Conservation (phyloP, 2,888 invertebrate genomes). For the Spodoptera littoralis region DNA sequence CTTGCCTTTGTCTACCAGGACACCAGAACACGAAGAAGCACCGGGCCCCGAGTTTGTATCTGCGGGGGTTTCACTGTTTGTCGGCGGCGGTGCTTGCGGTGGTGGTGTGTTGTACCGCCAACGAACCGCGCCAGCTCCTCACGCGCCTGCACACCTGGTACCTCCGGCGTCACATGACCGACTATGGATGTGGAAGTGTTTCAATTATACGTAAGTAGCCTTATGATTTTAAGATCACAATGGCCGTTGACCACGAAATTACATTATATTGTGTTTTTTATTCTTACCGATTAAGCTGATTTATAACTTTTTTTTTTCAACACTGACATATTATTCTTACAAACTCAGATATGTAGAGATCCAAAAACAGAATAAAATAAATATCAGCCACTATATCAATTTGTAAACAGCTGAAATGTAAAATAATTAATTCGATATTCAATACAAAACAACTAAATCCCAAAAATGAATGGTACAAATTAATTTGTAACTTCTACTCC, state of each 20-base stretch:
- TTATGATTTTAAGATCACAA: not conserved
- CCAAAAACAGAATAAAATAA: too few species aligned
- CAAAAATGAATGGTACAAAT: not conserved
- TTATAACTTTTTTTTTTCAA: too few species aligned
- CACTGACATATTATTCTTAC: too few species aligned
- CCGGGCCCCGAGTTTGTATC: constrained; percentile 89
- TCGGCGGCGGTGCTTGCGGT: constrained; percentile 88
- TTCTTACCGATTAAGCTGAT: too few species aligned
- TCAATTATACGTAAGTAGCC: constrained; percentile 90
- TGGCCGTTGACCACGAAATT: too few species aligned
- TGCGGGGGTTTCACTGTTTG: constrained; percentile 90
- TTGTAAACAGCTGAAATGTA: too few species aligned
- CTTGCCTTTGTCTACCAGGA: constrained; percentile 45
- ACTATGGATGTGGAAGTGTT: constrained; percentile 91
- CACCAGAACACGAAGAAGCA: constrained; percentile 79
- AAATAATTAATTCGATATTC: too few species aligned
- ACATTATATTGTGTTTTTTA: too few species aligned
- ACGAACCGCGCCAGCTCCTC: constrained; percentile 82
- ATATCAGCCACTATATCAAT: too few species aligned
- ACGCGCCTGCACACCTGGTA: constrained; percentile 87
- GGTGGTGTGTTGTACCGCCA: constrained; percentile 89
- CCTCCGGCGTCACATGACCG: constrained; percentile 89
- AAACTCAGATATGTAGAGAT: too few species aligned
- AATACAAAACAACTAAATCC: not conserved
- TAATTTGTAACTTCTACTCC: too few species aligned